Base-by-base conservation (phyloP, 2,888 invertebrate species). In the Allygus modestus region DNA sequence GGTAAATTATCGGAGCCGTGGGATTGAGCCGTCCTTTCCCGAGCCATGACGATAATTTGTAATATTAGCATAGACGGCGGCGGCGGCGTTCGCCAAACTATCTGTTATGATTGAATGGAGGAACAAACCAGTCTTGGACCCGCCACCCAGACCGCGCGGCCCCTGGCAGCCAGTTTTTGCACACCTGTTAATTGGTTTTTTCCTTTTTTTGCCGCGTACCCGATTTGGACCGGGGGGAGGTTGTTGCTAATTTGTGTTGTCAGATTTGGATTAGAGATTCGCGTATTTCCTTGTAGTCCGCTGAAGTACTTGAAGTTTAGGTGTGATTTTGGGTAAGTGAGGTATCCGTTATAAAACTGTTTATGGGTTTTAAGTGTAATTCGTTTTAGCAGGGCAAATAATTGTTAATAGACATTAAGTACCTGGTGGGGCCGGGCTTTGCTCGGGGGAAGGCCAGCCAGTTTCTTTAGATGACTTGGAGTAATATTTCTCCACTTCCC, bases 61-160 rank as follows among this genome's bases (percentile, higher is more conserved):
- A 15, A 31, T 12, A 65, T 65, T 65, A 65, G 65, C 65, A 31
- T 31, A 65, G 28, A 31, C 31, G 12, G 65, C 31, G 28, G 11
- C 28, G 65, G n/a, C 46, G 37, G 37, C 37, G 37, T 4, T 12
- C 46, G 46, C 7, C 46, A 7, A 51, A 51, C 58, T 58, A 58
- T 65, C 65, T 65, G 65, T 28, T 28, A 65, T 65, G 65, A 65
- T 65, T 65, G 65, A 65, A 65, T 65, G 65, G 31, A 58, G 58
- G 9, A 17, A 2, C 58, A 15, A 65, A 65, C 65, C 58, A 23
- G 58, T 58, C 58, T 51, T n/a, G 58, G 5, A 0, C 7, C 23
- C 15, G 31, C 65, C 65, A 65, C 65, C 65, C 65, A 65, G 65
- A 31, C 65, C 20, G 65, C 65, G 20, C 7, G 58, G 58, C 5